Conservation (phyloP, 23 tunicate genomes). For the Ciona savignyi region DNA sequence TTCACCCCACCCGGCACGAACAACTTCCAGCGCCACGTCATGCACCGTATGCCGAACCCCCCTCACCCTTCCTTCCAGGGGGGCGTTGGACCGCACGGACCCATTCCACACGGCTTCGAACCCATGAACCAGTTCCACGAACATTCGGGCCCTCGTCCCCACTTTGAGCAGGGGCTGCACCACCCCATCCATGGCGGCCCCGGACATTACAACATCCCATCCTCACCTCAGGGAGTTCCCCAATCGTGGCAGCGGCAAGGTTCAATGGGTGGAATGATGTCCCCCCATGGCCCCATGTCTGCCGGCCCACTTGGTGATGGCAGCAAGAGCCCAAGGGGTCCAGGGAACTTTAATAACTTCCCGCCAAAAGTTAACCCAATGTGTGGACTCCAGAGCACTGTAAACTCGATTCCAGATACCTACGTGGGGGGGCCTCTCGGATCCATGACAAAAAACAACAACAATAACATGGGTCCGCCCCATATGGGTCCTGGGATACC, state of each 20-base stretch:
- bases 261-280: conserved; percentile 28
- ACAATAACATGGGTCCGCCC: conserved; percentile 70
- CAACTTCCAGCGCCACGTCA: conserved; percentile 1
- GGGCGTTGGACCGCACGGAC: background rate
- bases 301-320: conserved; percentile 10
- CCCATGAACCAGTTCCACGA: conserved; percentile 12
- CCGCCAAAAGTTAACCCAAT: conserved; percentile 51
- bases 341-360: background rate
- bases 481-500: conserved; percentile 29
- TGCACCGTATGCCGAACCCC: conserved; percentile 8
- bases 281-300: conserved; percentile 3
- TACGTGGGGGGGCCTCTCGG: conserved; percentile 7
- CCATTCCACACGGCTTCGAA: conserved; percentile 7
- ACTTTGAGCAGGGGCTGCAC: conserved; percentile 19
- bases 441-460: conserved; percentile 35
- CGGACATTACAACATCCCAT: background rate
- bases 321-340: conserved; percentile 44
- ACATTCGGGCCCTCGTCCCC: conserved; percentile 25
- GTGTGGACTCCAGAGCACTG: conserved; percentile 84
- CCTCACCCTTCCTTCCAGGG: conserved; percentile 5
- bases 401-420: conserved; percentile 62
- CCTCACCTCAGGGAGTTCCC: conserved; percentile 10
- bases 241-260: conserved; percentile 31
- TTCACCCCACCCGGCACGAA: conserved; percentile 4
- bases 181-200: no score